These are phyloP conservation scores for Parazoanthus swiftii DNA, from an alignment of 92 coral and sea anemone genomes.

Conservation along the genomic window DNA sequence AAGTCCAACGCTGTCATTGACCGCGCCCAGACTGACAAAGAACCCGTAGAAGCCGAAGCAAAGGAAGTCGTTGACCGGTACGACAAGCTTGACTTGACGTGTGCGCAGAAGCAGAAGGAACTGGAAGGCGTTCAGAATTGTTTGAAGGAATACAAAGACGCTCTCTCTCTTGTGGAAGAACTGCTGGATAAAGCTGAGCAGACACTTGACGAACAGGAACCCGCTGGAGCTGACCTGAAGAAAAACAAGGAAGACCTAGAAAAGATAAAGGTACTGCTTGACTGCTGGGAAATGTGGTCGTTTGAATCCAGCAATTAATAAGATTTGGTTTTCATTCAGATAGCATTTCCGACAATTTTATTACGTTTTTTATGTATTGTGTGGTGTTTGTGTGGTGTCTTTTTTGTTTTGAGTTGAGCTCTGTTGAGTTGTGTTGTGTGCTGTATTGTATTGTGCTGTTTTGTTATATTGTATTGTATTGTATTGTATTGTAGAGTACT, in stretches of 20 bases:
- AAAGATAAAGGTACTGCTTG: conserved; percentile 67
- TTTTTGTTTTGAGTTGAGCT: background rate
- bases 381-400: too few relatives aligned
- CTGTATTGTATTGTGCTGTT: background rate
- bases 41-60: conserved; percentile 64
- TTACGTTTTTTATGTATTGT: too few relatives aligned
- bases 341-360: too few relatives aligned
- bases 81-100: conserved; percentile 70
- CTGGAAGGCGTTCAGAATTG: conserved; percentile 56
- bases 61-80: conserved; percentile 79
- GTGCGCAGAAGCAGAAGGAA: conserved; percentile 64
- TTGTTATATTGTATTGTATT: background rate
- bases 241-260: conserved; percentile 84
- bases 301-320: background rate
- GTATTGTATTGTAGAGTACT: too few relatives aligned
- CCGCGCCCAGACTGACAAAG: conserved; percentile 75
- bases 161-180: conserved; percentile 70
- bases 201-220: conserved; percentile 58
- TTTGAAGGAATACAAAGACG: conserved; percentile 56
- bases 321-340: too few relatives aligned
- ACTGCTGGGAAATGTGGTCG: background rate
- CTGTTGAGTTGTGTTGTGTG: background rate
- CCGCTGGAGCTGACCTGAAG: conserved; percentile 76
- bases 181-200: conserved; percentile 67
- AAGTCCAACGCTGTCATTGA: conserved; percentile 67